phyloP scores from a whole-genome alignment of 2,113 vertebrate genomes.

The Onychostoma macrolepis region DNA sequence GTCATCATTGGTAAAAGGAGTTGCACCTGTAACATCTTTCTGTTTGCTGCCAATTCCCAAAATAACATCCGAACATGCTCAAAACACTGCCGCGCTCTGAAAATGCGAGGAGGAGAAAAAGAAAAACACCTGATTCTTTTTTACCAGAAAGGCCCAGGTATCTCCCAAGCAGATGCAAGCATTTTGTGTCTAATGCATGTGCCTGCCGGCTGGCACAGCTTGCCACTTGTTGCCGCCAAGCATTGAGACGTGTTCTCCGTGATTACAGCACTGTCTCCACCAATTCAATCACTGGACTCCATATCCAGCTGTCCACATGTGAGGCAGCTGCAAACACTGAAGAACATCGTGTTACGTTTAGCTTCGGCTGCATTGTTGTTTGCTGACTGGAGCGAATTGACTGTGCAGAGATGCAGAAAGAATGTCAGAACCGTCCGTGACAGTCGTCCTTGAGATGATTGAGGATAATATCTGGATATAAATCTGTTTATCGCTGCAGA shows the following conservation, averaged over 20 bases:
- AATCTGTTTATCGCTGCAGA: slow-evolving; percentile 8
- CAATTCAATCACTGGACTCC: slow-evolving; percentile 54
- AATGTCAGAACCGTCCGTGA: not conserved
- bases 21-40: slow-evolving; percentile 37
- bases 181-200: slow-evolving; percentile 60
- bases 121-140: slow-evolving; percentile 50
- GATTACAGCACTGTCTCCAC: slow-evolving; percentile 59
- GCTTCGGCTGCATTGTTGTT: slow-evolving; percentile 15
- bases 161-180: slow-evolving; percentile 62
- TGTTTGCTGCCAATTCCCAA: slow-evolving; percentile 56
- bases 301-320: slow-evolving; percentile 43
- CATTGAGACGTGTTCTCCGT: slow-evolving; percentile 50
- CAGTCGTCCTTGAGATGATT: slow-evolving; percentile 23
- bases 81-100: not conserved
- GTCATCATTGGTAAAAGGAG: slow-evolving; percentile 49
- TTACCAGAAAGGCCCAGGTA: slow-evolving; percentile 55
- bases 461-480: not conserved
- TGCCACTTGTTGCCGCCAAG: slow-evolving; percentile 58
- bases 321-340: not conserved
- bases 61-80: slow-evolving; percentile 59
- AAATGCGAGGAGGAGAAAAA: slow-evolving; percentile 35
- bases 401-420: not conserved
- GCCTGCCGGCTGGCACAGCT: slow-evolving; percentile 47
- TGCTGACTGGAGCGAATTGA: not conserved
- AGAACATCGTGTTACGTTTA: slow-evolving; percentile 28